Conservation (phyloP, 2,888 invertebrate genomes). For the Pollenia labialis region DNA sequence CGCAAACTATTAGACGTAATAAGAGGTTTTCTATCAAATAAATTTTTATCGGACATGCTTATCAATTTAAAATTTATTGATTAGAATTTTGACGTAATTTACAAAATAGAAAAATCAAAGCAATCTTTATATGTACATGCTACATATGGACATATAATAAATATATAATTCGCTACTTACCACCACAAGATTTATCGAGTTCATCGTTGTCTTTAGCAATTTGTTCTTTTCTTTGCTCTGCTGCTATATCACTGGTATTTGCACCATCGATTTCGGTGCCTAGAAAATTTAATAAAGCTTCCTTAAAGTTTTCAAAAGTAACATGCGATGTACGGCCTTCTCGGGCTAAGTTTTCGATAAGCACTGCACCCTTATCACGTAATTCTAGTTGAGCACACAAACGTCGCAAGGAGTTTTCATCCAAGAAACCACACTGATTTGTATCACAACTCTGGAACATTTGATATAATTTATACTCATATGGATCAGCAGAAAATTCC, state of each 20-base stretch:
- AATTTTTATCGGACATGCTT: conserved; percentile 20
- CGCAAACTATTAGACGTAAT: background rate
- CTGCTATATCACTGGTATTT: conserved; percentile 43
- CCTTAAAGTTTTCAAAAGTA: conserved; percentile 90
- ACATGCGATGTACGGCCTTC: conserved; percentile 84
- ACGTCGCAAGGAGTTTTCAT: conserved; percentile 87
- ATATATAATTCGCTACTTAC: conserved; percentile 57
- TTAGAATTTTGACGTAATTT: conserved; percentile 47
- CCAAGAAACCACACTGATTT: conserved; percentile 88
- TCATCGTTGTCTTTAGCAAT: conserved; percentile 17
- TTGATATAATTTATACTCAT: conserved; percentile 91
- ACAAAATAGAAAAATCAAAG: background rate
- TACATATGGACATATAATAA: background rate
- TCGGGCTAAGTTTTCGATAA: conserved; percentile 87
- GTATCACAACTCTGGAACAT: conserved; percentile 92
- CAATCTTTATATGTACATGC: background rate
- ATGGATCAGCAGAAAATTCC: conserved; percentile 86
- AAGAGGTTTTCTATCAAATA: background rate
- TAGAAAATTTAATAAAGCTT: conserved; percentile 89
- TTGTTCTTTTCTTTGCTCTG: conserved; percentile 49
- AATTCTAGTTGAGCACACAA: conserved; percentile 91
- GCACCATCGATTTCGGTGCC: conserved; percentile 85
- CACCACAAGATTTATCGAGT: conserved; percentile 51
- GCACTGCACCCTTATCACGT: conserved; percentile 88
- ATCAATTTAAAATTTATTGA: conserved; percentile 25